Conservation (phyloP, 2,797 vertebrate species). For the Enteromius trimaculatus region DNA sequence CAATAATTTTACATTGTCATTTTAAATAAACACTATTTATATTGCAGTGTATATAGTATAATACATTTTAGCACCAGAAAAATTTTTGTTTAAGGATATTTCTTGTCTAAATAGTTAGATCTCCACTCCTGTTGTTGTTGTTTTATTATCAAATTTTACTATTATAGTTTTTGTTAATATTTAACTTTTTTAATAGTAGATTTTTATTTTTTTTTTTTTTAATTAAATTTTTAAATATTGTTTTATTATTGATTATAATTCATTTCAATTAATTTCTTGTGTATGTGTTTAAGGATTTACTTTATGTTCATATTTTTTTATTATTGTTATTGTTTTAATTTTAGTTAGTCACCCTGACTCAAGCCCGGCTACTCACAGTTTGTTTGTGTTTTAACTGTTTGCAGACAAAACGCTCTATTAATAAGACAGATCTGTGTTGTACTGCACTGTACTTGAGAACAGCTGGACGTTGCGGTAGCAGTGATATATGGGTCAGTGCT, state of each 20-base stretch:
- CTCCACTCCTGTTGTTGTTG: too few species aligned
- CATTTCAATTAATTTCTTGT: background rate
- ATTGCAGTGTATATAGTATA: too few species aligned
- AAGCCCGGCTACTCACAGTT: background rate
- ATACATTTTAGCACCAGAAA: too few species aligned
- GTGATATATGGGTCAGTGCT: slow-evolving; percentile 1
- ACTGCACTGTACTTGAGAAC: background rate
- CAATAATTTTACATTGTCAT: too few species aligned
- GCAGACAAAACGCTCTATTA: background rate
- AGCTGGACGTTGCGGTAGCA: background rate
- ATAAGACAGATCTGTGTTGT: background rate
- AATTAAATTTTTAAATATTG: background rate
- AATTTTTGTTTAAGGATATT: too few species aligned
- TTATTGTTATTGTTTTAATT: background rate
- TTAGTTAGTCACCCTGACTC: background rate
- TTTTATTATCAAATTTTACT: too few species aligned
- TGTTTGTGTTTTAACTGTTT: background rate
- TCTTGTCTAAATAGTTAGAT: too few species aligned
- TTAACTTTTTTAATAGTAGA: too few species aligned
- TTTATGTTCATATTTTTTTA: background rate
- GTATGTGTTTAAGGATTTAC: background rate
- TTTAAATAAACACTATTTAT: too few species aligned
- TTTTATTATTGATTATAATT: too few species aligned
- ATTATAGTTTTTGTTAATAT: too few species aligned
- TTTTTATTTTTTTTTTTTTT: too few species aligned